Evolutionary conservation across 2,797 vertebrate species (phyloP).

Genomic region (Pampus argenteus): DNA sequence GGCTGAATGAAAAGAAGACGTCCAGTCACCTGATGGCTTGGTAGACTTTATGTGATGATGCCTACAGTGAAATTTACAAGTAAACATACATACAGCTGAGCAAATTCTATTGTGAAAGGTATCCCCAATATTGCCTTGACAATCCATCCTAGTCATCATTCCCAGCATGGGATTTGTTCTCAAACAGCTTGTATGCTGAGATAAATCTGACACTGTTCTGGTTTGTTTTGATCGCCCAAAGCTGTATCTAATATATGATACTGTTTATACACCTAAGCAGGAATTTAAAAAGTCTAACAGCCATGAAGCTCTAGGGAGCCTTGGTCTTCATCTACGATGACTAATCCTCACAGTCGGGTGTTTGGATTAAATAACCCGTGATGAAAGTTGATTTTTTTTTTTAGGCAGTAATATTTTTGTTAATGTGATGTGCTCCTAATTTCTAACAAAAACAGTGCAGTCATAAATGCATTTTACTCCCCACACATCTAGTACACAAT

Average conservation of each 20-base stretch:
- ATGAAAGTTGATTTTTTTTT: conserved; percentile 58
- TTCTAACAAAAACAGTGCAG: conserved; percentile 5
- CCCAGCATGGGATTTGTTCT: conserved; percentile 51
- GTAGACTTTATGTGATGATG: conserved; percentile 1
- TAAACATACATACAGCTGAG: conserved; percentile 27
- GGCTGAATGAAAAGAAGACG: background rate
- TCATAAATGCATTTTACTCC: conserved; percentile 10
- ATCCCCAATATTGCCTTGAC: conserved; percentile 38
- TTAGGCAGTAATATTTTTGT: conserved; percentile 40
- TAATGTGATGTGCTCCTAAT: conserved; percentile 35
- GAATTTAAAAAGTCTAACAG: conserved; percentile 66
- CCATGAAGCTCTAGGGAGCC: conserved; percentile 39
- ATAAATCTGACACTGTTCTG: conserved; percentile 57
- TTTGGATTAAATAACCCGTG: conserved; percentile 41
- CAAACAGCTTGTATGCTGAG: conserved; percentile 43
- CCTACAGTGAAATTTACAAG: background rate
- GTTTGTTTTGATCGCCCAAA: conserved; percentile 63
- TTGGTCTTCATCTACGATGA: conserved; percentile 42
- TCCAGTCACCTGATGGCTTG: background rate
- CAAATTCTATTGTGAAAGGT: conserved; percentile 40
- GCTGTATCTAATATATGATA: conserved; percentile 57
- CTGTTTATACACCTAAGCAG: conserved; percentile 46
- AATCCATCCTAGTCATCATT: conserved; percentile 54
- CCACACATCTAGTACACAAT: conserved; percentile 15
- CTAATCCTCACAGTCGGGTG: conserved; percentile 57